Conservation (phyloP, 2,113 vertebrate genomes). For the Struthidea cinerea region DNA sequence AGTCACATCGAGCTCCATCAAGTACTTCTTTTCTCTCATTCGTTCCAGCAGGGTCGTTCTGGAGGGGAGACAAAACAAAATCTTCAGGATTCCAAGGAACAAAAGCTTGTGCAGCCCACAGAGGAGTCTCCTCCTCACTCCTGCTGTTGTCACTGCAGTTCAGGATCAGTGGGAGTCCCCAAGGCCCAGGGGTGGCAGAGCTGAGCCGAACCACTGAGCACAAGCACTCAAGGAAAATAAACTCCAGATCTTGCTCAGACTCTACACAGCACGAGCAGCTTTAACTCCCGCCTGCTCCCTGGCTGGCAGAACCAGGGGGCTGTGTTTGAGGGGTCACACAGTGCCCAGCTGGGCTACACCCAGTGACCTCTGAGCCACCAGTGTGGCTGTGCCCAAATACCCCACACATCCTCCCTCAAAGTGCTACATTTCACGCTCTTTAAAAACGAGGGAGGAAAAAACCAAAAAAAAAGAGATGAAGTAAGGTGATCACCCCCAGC, state of each 20-base stretch:
- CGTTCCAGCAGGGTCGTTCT: conserved; percentile 51
- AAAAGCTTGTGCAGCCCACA: neutral
- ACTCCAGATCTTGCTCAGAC: neutral
- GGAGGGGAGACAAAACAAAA: neutral
- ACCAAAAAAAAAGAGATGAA: neutral
- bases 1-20: conserved; percentile 70
- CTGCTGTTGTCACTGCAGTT: neutral
- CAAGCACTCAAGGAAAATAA: neutral
- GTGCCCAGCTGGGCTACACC: neutral
- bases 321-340: neutral
- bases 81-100: neutral
- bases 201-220: neutral
- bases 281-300: neutral
- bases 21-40: conserved; percentile 60
- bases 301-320: neutral
- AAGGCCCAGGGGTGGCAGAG: neutral
- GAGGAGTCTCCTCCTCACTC: neutral
- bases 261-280: neutral
- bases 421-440: accelerated
- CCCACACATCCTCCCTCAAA: neutral
- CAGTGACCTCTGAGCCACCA: neutral
- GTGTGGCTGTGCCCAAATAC: accelerated
- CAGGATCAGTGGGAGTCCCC: neutral
- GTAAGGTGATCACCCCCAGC: neutral
- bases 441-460: neutral